These are phyloP conservation scores for Lydus trimaculatus DNA, from an alignment of 2,888 invertebrate species.

Conservation along the genomic window DNA sequence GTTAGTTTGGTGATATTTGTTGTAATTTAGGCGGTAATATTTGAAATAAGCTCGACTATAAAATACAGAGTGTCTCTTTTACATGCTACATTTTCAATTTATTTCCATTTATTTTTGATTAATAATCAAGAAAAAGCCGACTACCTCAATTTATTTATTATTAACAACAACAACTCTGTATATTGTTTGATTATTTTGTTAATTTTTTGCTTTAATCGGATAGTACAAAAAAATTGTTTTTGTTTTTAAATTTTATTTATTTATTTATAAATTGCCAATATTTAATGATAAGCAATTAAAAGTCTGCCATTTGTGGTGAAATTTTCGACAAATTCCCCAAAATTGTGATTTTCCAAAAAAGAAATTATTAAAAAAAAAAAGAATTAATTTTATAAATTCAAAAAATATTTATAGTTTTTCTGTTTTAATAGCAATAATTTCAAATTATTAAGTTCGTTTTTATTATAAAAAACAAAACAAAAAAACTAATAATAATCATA, in stretches of 20 bases:
- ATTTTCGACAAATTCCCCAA: slow-evolving; percentile 15
- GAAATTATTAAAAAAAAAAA: not conserved
- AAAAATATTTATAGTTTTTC: slow-evolving; percentile 22
- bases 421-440: slow-evolving; percentile 12
- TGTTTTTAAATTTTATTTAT: slow-evolving; percentile 18
- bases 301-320: slow-evolving; percentile 34
- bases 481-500: too few species aligned
- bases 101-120: too few species aligned
- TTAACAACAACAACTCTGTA: slow-evolving; percentile 24
- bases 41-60: slow-evolving; percentile 4
- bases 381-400: slow-evolving; percentile 1
- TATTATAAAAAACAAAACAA: too few species aligned
- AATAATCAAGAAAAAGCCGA: slow-evolving; percentile 10
- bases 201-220: not conserved
- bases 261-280: slow-evolving; percentile 27
- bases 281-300: slow-evolving; percentile 37
- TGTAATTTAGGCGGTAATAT: not conserved
- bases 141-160: slow-evolving; percentile 42
- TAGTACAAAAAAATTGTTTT: slow-evolving; percentile 3
- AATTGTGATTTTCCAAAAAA: slow-evolving; percentile 6
- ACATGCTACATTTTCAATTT: not conserved
- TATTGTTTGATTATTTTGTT: slow-evolving; percentile 13
- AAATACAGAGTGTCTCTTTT: not conserved
- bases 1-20: not conserved
- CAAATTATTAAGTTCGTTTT: too few species aligned